phyloP scores from a whole-genome alignment of 2,797 vertebrate genomes.

The Lophius americanus region DNA sequence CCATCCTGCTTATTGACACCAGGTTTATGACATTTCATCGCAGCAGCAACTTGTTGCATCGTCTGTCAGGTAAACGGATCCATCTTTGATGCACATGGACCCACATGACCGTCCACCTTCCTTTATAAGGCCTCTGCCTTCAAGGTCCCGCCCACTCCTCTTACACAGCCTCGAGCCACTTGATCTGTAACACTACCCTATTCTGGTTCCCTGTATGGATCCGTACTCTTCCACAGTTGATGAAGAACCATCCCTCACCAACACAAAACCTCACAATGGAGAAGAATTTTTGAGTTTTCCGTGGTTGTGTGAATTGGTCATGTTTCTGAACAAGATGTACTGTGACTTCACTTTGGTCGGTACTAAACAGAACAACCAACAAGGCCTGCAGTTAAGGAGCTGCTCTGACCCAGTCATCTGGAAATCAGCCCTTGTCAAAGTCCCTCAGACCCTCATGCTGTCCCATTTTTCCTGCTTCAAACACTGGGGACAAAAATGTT shows the following conservation, averaged over 20 bases:
- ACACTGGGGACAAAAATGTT: too few relatives aligned
- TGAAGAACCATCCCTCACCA: conserved; percentile 5
- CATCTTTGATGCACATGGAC: conserved; percentile 15
- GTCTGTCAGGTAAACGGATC: conserved; percentile 1
- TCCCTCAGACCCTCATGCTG: too few relatives aligned
- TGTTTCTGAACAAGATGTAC: not conserved
- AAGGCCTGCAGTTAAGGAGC: too few relatives aligned
- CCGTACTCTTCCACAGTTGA: conserved; percentile 46
- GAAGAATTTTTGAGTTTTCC: not conserved
- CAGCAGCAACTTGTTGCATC: conserved; percentile 19
- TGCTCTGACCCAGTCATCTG: too few relatives aligned
- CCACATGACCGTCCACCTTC: conserved; percentile 13
- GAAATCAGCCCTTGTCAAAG: too few relatives aligned
- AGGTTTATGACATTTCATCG: conserved; percentile 59
- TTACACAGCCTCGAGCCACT: conserved; percentile 48
- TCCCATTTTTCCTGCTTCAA: too few relatives aligned
- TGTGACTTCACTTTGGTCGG: too few relatives aligned
- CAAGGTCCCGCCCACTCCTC: conserved; percentile 47
- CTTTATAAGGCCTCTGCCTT: conserved; percentile 52
- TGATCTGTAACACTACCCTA: conserved; percentile 78
- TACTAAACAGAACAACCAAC: too few relatives aligned
- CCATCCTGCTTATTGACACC: conserved; percentile 41
- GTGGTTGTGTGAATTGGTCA: too few relatives aligned
- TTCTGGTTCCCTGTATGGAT: conserved; percentile 49
- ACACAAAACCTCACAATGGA: conserved; percentile 5